A percentile compares a stretch with the other conserved stretches of the same genome.
phyloP scores from a whole-genome alignment of 2,888 invertebrate species.

The Dicyrtoma fusca region DNA sequence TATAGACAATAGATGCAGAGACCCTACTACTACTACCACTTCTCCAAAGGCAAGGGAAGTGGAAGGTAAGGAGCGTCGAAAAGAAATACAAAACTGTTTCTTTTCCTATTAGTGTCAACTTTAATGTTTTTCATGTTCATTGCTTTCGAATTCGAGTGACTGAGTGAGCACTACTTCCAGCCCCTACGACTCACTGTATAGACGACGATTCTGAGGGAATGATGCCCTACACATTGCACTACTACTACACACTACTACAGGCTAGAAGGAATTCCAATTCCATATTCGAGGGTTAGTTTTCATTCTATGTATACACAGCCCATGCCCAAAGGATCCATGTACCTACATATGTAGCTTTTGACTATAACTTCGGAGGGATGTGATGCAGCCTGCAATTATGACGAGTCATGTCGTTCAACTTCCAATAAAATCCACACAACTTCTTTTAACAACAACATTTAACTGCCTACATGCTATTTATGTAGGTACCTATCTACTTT shows the following conservation, averaged over 20 bases:
- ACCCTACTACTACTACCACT: no score
- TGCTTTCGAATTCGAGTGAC: constrained; percentile 3
- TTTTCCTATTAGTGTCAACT: constrained; percentile 24
- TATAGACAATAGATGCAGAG: no score
- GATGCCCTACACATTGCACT: not conserved
- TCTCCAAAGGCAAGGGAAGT: not conserved
- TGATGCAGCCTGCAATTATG: constrained; percentile 19
- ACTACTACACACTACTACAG: not conserved
- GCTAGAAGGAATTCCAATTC: not conserved
- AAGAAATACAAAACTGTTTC: constrained; percentile 14
- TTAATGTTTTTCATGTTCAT: constrained; percentile 22
- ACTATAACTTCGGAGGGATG: not conserved
- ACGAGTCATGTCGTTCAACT: constrained; percentile 23
- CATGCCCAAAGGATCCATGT: no score
- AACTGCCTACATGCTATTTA: no score
- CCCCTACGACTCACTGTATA: not conserved
- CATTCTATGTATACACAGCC: not conserved
- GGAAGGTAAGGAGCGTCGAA: not conserved
- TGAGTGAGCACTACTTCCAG: constrained; percentile 12
- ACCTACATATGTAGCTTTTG: not conserved
- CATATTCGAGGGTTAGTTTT: no score
- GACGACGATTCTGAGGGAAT: no score
- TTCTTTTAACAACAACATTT: not conserved
- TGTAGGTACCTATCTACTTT: no score
- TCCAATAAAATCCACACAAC: constrained; percentile 14